These are phyloP conservation scores for Sipha flava DNA, from an alignment of 1,140 invertebrate species.

Conservation along the genomic window DNA sequence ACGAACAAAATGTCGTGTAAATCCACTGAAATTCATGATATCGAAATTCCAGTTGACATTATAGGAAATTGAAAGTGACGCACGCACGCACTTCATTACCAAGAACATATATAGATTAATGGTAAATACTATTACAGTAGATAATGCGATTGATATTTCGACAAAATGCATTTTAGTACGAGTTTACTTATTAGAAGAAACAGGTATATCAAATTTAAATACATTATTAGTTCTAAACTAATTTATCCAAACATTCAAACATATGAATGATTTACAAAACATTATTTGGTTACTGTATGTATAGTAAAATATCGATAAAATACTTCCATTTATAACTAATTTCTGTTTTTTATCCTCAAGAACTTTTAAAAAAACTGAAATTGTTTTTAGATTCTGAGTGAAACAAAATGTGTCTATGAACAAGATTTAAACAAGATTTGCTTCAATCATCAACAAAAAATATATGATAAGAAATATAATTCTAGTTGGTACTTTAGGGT, in stretches of 20 bases:
- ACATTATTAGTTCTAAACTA: background rate
- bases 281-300: too few species aligned
- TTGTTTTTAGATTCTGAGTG: too few species aligned
- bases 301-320: too few species aligned
- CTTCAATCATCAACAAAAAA: too few species aligned
- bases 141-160: background rate
- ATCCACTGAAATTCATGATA: conserved; percentile 1
- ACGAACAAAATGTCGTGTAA: background rate
- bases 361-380: too few species aligned
- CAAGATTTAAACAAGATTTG: too few species aligned
- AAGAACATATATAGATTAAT: background rate
- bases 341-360: too few species aligned
- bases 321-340: too few species aligned
- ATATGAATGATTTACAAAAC: too few species aligned
- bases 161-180: background rate
- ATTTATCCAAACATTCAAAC: background rate
- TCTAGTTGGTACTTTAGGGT: too few species aligned
- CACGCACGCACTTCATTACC: background rate
- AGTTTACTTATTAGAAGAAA: background rate
- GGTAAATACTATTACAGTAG: background rate
- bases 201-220: background rate
- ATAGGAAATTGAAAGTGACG: conserved; percentile 14
- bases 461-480: too few species aligned
- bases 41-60: background rate
- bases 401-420: too few species aligned